Conservation (phyloP, 2,888 invertebrate genomes). For the Plebejus melissa region DNA sequence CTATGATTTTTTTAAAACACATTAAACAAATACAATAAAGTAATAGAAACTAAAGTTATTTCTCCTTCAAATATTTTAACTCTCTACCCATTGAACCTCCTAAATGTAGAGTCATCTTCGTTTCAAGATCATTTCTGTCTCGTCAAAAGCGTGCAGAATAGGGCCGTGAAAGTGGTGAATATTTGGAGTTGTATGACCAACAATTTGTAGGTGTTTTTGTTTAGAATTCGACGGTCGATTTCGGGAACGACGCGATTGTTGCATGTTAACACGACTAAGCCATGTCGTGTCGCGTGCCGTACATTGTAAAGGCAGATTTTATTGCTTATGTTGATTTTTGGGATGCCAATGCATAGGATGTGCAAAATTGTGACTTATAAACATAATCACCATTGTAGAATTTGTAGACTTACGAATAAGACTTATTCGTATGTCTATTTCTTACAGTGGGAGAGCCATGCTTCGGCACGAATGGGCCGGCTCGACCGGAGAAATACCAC, state of each 20-base stretch:
- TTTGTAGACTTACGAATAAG: neutral
- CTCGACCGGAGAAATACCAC: no score
- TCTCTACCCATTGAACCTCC: neutral
- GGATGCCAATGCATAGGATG: neutral
- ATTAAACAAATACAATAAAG: neutral
- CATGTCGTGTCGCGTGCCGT: constrained; percentile 28
- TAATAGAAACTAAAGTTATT: neutral
- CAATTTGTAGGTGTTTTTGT: constrained; percentile 43
- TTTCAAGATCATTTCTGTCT: neutral
- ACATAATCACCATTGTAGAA: no score
- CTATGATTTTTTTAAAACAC: no score
- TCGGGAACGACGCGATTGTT: constrained; percentile 41
- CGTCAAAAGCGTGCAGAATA: neutral
- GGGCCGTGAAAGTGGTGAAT: neutral
- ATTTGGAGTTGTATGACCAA: constrained; percentile 23
- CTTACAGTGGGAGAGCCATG: no score
- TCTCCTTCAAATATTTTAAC: neutral
- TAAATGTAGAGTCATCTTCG: neutral
- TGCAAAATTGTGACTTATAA: neutral
- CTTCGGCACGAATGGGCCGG: no score
- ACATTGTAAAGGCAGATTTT: neutral
- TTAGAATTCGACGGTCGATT: constrained; percentile 41
- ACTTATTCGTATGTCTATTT: no score
- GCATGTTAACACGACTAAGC: constrained; percentile 23
- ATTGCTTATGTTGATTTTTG: neutral